Evolutionary conservation across 2,113 vertebrate species (phyloP).

Genomic region (Gadus chalcogrammus): DNA sequence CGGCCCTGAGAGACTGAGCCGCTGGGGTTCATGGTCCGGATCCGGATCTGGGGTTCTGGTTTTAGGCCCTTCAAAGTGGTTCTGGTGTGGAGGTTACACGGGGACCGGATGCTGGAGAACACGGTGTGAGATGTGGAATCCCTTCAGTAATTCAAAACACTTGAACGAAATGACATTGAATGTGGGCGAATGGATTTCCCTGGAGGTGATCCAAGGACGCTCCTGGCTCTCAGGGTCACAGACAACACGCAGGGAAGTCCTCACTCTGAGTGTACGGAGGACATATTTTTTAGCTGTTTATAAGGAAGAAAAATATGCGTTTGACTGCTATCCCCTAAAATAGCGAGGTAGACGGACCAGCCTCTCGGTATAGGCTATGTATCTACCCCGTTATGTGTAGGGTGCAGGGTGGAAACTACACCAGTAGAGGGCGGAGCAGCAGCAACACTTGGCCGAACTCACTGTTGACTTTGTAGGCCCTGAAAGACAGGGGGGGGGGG

Average conservation of each 20-base stretch:
- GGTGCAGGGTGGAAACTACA: constrained; percentile 14
- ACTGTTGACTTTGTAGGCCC: neutral
- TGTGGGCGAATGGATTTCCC: neutral
- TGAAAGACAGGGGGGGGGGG: constrained; percentile 9
- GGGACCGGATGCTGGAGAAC: constrained; percentile 11
- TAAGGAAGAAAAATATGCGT: neutral
- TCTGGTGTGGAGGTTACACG: no score
- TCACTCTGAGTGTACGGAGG: neutral
- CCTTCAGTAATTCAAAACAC: neutral
- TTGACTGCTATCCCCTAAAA: neutral
- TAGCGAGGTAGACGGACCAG: neutral
- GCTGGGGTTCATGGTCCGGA: constrained; percentile 40
- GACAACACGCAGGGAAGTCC: neutral
- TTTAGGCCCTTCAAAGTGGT: no score
- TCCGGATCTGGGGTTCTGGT: neutral
- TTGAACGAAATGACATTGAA: neutral
- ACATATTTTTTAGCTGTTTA: neutral
- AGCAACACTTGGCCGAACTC: constrained; percentile 20
- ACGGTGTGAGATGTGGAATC: constrained; percentile 27
- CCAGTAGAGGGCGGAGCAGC: constrained; percentile 35
- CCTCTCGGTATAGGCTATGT: neutral
- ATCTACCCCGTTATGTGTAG: no score
- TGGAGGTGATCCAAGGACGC: neutral
- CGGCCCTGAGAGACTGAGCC: constrained; percentile 7
- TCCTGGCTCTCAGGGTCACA: neutral